phyloP scores from a whole-genome alignment of 1,140 invertebrate species.

The Zaprionus gabonicus region DNA sequence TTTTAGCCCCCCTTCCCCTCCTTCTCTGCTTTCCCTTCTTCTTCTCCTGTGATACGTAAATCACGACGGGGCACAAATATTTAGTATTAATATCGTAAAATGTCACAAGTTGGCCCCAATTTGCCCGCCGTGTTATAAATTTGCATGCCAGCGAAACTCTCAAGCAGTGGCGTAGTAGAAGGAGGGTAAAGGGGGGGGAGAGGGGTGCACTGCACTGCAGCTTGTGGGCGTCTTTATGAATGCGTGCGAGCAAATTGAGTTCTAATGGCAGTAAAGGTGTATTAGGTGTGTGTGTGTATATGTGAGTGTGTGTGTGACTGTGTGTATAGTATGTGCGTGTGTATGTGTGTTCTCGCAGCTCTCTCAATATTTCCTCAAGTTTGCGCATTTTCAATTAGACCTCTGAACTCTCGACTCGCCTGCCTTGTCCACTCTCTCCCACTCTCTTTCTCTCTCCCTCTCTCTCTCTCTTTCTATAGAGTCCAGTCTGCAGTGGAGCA shows the following conservation, averaged over 20 bases:
- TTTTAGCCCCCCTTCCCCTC: background rate
- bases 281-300: conserved; percentile 20
- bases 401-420: conserved; percentile 69
- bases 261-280: conserved; percentile 63
- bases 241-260: conserved; percentile 72
- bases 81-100: conserved; percentile 83
- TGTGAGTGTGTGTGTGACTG: background rate
- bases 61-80: conserved; percentile 80
- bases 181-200: background rate
- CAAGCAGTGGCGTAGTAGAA: background rate
- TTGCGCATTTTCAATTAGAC: conserved; percentile 83
- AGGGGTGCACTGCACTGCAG: conserved; percentile 2
- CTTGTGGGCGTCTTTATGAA: conserved; percentile 67
- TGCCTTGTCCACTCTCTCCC: conserved; percentile 11
- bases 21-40: background rate
- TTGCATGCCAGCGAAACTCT: conserved; percentile 36
- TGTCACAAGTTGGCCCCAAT: conserved; percentile 82
- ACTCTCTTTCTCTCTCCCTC: conserved; percentile 18
- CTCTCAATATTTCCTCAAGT: conserved; percentile 80
- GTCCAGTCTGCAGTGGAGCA: conserved; percentile 37
- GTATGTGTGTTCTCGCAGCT: conserved; percentile 20
- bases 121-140: conserved; percentile 75
- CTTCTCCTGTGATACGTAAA: conserved; percentile 46
- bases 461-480: conserved; percentile 7
- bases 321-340: background rate